Evolutionary conservation across 2,797 vertebrate genomes (phyloP), one percentile per base, ranked within the genome.

Genomic region (Moxostoma hubbsi): DNA sequence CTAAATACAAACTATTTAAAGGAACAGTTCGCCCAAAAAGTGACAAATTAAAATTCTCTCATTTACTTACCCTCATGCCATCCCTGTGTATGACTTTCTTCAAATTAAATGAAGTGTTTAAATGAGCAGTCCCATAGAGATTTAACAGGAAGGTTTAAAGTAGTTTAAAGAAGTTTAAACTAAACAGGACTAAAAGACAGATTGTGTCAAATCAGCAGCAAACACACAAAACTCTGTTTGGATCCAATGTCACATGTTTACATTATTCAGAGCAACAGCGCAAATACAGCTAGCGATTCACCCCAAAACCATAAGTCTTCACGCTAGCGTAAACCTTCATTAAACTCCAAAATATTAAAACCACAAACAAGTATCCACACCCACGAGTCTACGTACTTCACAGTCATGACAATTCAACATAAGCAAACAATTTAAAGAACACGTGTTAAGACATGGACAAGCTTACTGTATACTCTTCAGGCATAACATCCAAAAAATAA

Each of bases 1-100:
- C 36, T 36, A 36, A 36, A 36, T 0, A 36, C 36, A 36, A 36
- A 36, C 36, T 36, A 36, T 36, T 36, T 36, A 36, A 36, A 36
- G 36, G 36, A 36, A 36, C 4, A 3, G 2, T 36, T 36, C 36
- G 4, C 36, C 36, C 36, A 36, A 36, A 36, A 36, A 4, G 36
- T 36, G 36, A 24, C 2, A 24, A 24, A 24, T 24, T 1, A 24
- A 24, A 24, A 24, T 24, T 24, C 24, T 24, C 24, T 24, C 84
- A 85, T 85, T 83, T 88, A 81, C 87, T 81, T 86, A 88, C 90
- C 90, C 84, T 90, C 88, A 90, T 54, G 77, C 85, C 85, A 86
- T 75, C 58, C 24, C 24, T 24, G 24, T 24, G 18, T 24, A 24
- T 24, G 24, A 24, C 24, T 24, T 24, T 24, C 24, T 24, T 24